Evolutionary conservation across 64 coral and sea anemone species (phyloP), one percentile per base, ranked within the genome.

Genomic region (Porites lutea): DNA sequence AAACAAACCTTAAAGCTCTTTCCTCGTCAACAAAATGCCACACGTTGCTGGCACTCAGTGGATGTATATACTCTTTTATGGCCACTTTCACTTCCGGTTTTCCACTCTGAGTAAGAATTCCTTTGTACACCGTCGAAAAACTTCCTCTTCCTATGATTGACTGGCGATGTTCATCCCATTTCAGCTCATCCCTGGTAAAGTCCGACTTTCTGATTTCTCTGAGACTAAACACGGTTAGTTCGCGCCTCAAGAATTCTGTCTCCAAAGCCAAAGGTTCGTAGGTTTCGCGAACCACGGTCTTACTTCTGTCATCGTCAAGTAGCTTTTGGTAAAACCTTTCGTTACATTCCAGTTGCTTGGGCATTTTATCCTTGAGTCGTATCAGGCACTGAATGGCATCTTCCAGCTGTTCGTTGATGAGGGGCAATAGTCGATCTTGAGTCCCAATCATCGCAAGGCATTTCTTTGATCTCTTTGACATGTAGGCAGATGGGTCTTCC

Each of bases 1-100:
- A 57, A 9, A 65, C 62, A 65, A 52, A 78, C 75, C 75, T 78
- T 23, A 78, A 55, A 20, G 50, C 11, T 20, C 1, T 12, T 3
- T 55, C 75, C 19, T 78, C 75, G n/a, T 78, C 49, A 53, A n/a
- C 18, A 55, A 78, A 78, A 23, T 78, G 75, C 75, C 75, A 23
- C 19, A 78, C 52, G 19, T 78, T 78, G 8, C 27, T 23, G 5
- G 16, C 49, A 6, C 50, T 55, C 5, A 78, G 50, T 23, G n/a
- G 75, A 78, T 78, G 50, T 27, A 3, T 78, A 47, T 22, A 54
- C 2, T 21, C 51, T n/a, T 54, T 78, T 7, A 78, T 9, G 2
- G 75, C 52, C 3, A 78, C 75, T 8, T 58, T 54, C 3, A 78
- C 12, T 78, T 78, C 51, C 48, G 16, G 50, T 54, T 55, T 10